Evolutionary conservation across 2,797 vertebrate species (phyloP).

Genomic region (Falco rusticolus): DNA sequence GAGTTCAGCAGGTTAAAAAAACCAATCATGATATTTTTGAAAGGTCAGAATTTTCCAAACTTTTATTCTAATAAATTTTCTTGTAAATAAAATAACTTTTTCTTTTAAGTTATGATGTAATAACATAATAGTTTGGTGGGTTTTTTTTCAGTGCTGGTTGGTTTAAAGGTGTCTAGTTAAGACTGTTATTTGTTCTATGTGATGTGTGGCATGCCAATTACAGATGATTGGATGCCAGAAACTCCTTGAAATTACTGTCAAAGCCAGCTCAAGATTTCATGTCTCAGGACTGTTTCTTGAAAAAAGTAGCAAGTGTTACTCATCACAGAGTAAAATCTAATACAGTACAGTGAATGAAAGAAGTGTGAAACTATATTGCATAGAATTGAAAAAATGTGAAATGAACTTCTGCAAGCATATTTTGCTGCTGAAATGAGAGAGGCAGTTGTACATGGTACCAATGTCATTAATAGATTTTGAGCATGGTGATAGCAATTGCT

Average conservation of each 20-base stretch:
- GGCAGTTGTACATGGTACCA: not conserved
- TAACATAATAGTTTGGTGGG: not conserved
- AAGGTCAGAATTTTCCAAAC: not conserved
- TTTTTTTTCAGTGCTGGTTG: not conserved
- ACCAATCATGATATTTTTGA: not conserved
- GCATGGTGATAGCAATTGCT: not conserved
- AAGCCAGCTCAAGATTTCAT: not conserved
- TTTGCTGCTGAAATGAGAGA: not conserved
- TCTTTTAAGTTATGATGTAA: not conserved
- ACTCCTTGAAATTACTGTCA: not conserved
- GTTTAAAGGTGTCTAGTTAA: not conserved
- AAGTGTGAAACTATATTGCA: not conserved
- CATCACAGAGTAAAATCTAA: not conserved
- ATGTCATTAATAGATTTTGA: not conserved
- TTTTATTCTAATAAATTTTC: not conserved
- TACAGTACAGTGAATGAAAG: not conserved
- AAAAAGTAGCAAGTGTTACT: not conserved
- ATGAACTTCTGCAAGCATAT: not conserved
- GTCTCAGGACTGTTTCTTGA: not conserved
- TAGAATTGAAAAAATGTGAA: not conserved
- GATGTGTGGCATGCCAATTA: not conserved
- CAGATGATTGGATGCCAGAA: not conserved
- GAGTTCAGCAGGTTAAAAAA: not conserved
- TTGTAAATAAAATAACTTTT: not conserved
- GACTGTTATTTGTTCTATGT: not conserved